Evolutionary conservation across 2,888 invertebrate species (phyloP).

Genomic region (Chrysolina haemoptera): DNA sequence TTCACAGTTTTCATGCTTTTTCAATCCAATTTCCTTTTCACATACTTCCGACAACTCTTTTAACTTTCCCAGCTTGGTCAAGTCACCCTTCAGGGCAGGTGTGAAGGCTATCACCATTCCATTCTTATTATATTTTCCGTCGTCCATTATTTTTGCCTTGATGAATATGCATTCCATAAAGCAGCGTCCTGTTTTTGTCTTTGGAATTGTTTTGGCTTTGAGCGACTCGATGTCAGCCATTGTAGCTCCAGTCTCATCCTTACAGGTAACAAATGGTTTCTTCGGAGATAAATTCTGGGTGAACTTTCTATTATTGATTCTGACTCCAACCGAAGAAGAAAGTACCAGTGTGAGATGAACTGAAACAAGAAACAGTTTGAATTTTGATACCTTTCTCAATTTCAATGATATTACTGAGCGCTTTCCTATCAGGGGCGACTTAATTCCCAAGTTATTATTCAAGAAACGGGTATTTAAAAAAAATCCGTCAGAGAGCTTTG

Average conservation of each 20-base stretch:
- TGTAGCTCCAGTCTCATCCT: slow-evolving; percentile 57
- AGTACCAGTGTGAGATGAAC: not conserved
- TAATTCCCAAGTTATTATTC: no score
- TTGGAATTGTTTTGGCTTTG: slow-evolving; percentile 59
- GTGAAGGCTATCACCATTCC: slow-evolving; percentile 61
- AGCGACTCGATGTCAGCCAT: slow-evolving; percentile 61
- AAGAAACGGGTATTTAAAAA: no score
- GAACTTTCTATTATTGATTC: not conserved
- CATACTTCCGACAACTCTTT: slow-evolving; percentile 61
- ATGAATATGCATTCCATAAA: slow-evolving; percentile 64
- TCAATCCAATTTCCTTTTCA: slow-evolving; percentile 59
- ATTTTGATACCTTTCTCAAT: no score
- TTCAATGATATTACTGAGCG: no score
- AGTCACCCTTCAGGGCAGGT: slow-evolving; percentile 59
- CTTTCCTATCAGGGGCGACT: no score
- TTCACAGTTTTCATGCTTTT: slow-evolving; percentile 57
- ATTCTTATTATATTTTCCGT: slow-evolving; percentile 63
- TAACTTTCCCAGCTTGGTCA: slow-evolving; percentile 57
- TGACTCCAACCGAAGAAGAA: not conserved
- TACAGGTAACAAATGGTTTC: not conserved
- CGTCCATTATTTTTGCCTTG: slow-evolving; percentile 61
- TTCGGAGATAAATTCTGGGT: not conserved
- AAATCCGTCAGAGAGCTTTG: no score
- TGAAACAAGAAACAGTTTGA: not conserved
- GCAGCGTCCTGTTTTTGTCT: slow-evolving; percentile 58